phyloP scores from a whole-genome alignment of 2,888 invertebrate species.

The Ochropleura leucogaster region DNA sequence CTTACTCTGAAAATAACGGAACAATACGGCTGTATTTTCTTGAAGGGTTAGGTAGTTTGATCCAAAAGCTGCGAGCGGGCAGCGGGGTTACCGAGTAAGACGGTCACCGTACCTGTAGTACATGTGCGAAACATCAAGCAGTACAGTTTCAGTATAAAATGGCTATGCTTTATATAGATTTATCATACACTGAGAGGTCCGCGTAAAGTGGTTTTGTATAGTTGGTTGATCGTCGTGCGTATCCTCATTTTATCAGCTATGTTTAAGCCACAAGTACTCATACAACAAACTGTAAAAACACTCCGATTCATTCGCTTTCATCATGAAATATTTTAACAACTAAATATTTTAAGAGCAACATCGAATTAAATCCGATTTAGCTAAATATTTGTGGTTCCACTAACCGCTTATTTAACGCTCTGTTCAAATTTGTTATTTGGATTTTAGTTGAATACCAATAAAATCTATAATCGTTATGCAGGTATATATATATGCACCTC shows the following conservation, averaged over 20 bases:
- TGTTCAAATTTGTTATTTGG: background rate
- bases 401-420: constrained; percentile 21
- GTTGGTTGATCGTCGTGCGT: no score
- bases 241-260: background rate
- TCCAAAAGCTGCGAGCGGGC: background rate
- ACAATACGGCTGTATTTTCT: background rate
- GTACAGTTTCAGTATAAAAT: no score
- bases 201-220: no score
- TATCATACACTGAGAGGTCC: no score
- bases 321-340: background rate
- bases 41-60: background rate
- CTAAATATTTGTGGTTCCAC: constrained; percentile 10
- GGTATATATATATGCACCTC: background rate
- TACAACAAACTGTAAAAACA: background rate
- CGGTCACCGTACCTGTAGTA: background rate
- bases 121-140: no score
- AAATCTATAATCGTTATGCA: background rate
- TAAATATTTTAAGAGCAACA: constrained; percentile 1
- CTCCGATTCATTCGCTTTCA: background rate
- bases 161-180: no score
- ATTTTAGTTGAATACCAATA: constrained; percentile 1
- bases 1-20: constrained; percentile 75
- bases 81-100: background rate
- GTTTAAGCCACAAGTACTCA: background rate
- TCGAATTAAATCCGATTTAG: constrained; percentile 16